Evolutionary conservation across 2,888 invertebrate genomes (phyloP), one percentile per base, ranked within the genome.

Genomic region (Papilio elwesi): DNA sequence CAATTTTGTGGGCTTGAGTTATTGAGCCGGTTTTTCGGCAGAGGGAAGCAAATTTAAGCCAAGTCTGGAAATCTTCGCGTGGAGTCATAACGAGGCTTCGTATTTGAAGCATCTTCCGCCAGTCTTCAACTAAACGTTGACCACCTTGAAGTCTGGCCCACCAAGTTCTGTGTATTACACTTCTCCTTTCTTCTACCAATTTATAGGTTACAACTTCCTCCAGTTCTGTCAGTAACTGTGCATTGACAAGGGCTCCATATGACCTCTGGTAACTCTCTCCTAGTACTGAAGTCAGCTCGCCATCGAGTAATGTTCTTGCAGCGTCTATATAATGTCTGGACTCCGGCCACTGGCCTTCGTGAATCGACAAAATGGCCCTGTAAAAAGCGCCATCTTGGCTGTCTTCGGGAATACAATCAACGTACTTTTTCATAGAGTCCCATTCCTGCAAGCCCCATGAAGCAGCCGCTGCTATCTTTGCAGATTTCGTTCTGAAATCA

Each of bases 121-220:
- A 99, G 87, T 99, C 99, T 87, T 99, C 99, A 0, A 99, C 98
- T 64, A 98, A 95, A 57, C 97, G 94, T 84, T 99, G 98, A 13
- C 99, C 99, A 0, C 99, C 98, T 85, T 97, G 98, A 43, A 99
- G 90, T 75, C 99, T 94, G 76, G 98, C 96, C 98, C 99, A 99
- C 99, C 99, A 99, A 95, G 98, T 96, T 65, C 95, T 94, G 68
- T 96, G 95, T 68, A 98, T 96, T 6, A 96, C 95, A 62, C 95
- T 95, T 70, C 98, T 94, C 69, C 99, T 94, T 86, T 99, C 99
- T 0, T 98, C 98, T n/a, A 99, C 97, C 49, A 99, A 91, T 87
- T 99, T 98, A 85, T 98, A 99, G 79, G 99, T 99, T 67, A 99
- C 98, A 0, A 98, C 98, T 93, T 99, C 99, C 87, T 99, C 99